phyloP scores from a whole-genome alignment of 2,888 invertebrate species.

The Drosophila cognata region DNA sequence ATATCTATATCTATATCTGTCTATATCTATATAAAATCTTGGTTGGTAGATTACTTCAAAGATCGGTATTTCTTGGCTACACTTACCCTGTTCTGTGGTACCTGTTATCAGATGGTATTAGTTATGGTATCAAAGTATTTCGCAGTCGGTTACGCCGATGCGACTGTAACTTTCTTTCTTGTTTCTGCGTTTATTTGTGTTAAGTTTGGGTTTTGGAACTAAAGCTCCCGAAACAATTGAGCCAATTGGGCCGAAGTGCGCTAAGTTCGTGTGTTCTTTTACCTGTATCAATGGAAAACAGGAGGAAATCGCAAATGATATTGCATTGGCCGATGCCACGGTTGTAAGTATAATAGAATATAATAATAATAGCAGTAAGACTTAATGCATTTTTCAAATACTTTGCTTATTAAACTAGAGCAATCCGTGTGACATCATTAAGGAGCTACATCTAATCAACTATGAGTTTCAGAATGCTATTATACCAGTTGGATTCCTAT shows the following conservation, averaged over 20 bases:
- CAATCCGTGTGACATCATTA: conserved; percentile 53
- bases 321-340: conserved; percentile 31
- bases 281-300: conserved; percentile 64
- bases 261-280: conserved; percentile 59
- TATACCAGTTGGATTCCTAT: conserved; percentile 69
- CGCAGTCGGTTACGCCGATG: not conserved
- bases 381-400: not conserved
- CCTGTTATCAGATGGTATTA: not conserved
- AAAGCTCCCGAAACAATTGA: not conserved
- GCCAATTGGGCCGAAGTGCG: conserved; percentile 29
- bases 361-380: not conserved
- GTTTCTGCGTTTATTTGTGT: conserved; percentile 16
- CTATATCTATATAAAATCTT: no score
- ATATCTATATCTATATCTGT: no score
- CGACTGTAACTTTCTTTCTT: not conserved
- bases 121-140: not conserved
- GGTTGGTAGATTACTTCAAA: not conserved
- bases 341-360: conserved; percentile 31
- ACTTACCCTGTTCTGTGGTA: not conserved
- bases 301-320: conserved; percentile 57
- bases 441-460: conserved; percentile 71
- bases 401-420: conserved; percentile 18
- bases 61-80: not conserved
- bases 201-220: conserved; percentile 33
- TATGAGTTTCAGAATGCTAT: conserved; percentile 61